Evolutionary conservation across 2,113 vertebrate species (phyloP), one percentile per base, ranked within the genome.

Genomic region (Myodes glareolus): DNA sequence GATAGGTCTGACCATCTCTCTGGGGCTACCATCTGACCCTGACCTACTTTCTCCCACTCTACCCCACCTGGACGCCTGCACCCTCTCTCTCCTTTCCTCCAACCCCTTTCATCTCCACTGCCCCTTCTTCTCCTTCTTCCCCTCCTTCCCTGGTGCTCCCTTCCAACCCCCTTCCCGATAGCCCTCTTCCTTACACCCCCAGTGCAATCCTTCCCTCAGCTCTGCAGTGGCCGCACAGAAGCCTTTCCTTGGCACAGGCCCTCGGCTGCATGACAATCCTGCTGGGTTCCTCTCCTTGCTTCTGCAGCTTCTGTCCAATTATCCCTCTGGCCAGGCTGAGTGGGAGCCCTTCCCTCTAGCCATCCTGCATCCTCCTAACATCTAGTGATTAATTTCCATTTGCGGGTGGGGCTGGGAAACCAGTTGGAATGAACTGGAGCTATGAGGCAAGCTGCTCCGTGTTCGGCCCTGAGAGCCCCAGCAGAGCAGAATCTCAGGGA

Each of bases 261-360:
- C 70, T 94, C 27, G 1, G 8, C 73, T 95, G 75, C 85, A 63
- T 31, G 33, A 93, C 84, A 95, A 86, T 95, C 89, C 78, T 97
- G 94, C 96, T 90, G 96, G 92, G 95, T 85, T 90, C 93, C 72
- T 91, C 3, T 96, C 95, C 85, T 33, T 2, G 1, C 92, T 97
- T 87, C 88, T 72, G 31, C 47, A 85, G 86, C 95, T 96, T 97
- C 94, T 91, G 67, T 96, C 97, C 98, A 94, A 42, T 98, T 97
- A 94, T 77, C 95, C 92, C 82, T 95, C 90, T 84, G 73, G 77
- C 97, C 89, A 86, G 87, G 78, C 95, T 90, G 13, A 0, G 67
- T 68, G 81, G 86, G 73, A 84, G 75, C 82, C 95, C 77, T 80
- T 82, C 76, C 76, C 88, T 96, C 94, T 58, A 72, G 92, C 90